These are phyloP conservation scores for Mirza zaza DNA, from an alignment of 2,113 vertebrate genomes.

Conservation along the genomic window DNA sequence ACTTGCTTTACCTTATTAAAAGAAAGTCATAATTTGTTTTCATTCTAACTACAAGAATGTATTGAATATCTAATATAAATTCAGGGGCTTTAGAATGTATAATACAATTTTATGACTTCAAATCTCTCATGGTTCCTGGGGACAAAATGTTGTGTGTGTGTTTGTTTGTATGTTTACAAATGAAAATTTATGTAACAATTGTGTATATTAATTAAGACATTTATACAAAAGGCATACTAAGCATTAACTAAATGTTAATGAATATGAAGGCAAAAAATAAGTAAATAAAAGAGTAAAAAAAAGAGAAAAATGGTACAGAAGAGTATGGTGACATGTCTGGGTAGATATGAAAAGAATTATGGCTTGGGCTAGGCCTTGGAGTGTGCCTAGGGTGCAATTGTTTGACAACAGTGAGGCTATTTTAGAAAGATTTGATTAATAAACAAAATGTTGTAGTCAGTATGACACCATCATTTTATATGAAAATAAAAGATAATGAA, in stretches of 20 bases:
- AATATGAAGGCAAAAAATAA: not conserved
- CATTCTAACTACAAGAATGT: not conserved
- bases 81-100: not conserved
- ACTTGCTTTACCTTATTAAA: not conserved
- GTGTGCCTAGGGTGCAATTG: not conserved
- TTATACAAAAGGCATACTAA: not conserved
- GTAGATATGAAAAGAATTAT: not conserved
- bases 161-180: not conserved
- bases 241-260: not conserved
- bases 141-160: not conserved
- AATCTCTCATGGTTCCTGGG: not conserved
- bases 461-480: not conserved
- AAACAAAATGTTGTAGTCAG: not conserved
- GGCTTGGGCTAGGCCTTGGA: not conserved
- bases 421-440: not conserved
- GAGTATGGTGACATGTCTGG: not conserved
- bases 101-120: not conserved
- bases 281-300: not conserved
- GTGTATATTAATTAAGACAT: not conserved
- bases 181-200: not conserved
- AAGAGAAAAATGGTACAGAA: not conserved
- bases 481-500: not conserved
- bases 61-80: not conserved
- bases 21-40: not conserved
- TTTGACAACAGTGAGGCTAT: not conserved